Conservation (phyloP, 2,113 vertebrate genomes). For the Psammodynastes pulverulentus region DNA sequence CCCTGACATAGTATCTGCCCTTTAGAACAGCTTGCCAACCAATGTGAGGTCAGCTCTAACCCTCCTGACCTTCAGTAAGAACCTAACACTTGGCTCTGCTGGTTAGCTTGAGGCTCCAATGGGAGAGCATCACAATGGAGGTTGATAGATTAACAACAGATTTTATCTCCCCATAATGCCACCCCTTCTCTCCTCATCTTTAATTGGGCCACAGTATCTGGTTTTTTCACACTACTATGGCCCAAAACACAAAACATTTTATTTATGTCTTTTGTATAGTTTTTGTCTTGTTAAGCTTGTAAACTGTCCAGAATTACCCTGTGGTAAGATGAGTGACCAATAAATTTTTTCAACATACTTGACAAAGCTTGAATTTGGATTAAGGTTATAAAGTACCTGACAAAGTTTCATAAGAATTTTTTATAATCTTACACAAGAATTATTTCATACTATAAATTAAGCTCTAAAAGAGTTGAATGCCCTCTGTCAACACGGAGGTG, state of each 20-base stretch:
- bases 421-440: no score
- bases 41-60: background rate
- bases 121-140: background rate
- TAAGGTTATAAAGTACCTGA: no score
- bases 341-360: background rate
- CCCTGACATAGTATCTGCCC: background rate
- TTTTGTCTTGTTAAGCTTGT: background rate
- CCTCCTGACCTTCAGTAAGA: background rate
- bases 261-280: background rate
- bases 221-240: background rate
- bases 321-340: background rate
- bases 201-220: background rate
- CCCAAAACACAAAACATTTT: background rate
- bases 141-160: background rate
- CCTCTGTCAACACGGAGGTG: background rate
- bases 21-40: background rate
- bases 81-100: background rate
- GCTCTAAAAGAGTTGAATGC: background rate
- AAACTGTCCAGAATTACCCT: background rate
- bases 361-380: background rate
- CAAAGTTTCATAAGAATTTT: background rate
- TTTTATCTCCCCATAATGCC: background rate
- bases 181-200: background rate
- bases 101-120: background rate
- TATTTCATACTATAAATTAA: background rate